These are phyloP conservation scores for Eupithecia exiguata DNA, from an alignment of 2,888 invertebrate species.

Conservation along the genomic window DNA sequence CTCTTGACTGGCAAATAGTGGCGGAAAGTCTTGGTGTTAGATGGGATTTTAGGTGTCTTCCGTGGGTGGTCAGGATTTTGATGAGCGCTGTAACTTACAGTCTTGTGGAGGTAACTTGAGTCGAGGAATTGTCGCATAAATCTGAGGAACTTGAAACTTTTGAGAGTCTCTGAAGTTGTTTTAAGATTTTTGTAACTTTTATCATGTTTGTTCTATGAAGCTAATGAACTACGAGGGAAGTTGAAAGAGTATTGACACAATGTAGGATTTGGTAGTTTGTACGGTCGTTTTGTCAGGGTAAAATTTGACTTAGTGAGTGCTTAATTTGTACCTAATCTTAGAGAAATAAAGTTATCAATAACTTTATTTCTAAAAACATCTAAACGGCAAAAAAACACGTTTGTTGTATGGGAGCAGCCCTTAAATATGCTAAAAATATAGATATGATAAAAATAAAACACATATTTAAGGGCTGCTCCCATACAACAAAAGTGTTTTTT, in stretches of 20 bases:
- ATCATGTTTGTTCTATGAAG: slow-evolving; percentile 8
- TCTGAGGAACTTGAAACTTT: slow-evolving; percentile 12
- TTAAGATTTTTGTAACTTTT: slow-evolving; percentile 2
- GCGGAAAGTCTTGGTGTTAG: slow-evolving; percentile 38
- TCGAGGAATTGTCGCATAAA: slow-evolving; percentile 14
- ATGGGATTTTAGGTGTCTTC: slow-evolving; percentile 52
- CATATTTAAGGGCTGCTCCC: too few relatives aligned
- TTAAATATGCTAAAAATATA: too few relatives aligned
- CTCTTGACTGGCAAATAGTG: slow-evolving; percentile 19
- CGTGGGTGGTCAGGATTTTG: slow-evolving; percentile 42
- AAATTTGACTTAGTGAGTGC: too few relatives aligned
- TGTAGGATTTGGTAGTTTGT: neutral
- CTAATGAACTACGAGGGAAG: neutral
- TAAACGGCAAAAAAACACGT: too few relatives aligned
- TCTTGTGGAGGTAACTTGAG: slow-evolving; percentile 19
- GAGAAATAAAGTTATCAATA: too few relatives aligned
- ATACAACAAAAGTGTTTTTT: too few relatives aligned
- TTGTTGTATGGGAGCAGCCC: too few relatives aligned
- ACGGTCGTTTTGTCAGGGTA: neutral
- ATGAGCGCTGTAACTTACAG: slow-evolving; percentile 29
- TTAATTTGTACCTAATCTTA: too few relatives aligned
- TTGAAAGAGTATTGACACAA: neutral
- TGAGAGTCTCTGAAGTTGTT: slow-evolving; percentile 1
- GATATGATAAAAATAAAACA: too few relatives aligned
- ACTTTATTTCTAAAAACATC: too few relatives aligned